phyloP scores from a whole-genome alignment of 2,888 invertebrate genomes.

The Lamproptera curius region DNA sequence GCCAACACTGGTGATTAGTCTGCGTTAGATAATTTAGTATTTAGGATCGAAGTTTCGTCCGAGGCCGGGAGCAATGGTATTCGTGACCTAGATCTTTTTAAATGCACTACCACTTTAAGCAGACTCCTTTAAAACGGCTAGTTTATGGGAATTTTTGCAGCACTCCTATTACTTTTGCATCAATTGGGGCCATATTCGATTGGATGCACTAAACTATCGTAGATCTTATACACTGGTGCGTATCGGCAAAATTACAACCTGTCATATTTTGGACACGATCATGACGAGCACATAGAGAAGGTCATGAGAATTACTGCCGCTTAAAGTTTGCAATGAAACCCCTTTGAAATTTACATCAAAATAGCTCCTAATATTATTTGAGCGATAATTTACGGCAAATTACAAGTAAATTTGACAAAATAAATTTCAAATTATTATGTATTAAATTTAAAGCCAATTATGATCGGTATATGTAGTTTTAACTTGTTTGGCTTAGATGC shows the following conservation, averaged over 20 bases:
- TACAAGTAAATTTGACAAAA: too few relatives aligned
- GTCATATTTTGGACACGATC: conserved; percentile 68
- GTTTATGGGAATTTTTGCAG: conserved; percentile 28
- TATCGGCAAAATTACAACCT: conserved; percentile 67
- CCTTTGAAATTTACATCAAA: conserved; percentile 3
- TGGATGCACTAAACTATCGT: conserved; percentile 26
- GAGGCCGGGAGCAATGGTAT: conserved; percentile 63
- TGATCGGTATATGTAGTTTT: too few relatives aligned
- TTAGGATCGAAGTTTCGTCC: conserved; percentile 63
- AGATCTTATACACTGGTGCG: conserved; percentile 38
- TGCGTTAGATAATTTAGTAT: conserved; percentile 69
- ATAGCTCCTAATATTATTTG: too few relatives aligned
- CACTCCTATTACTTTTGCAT: conserved; percentile 24
- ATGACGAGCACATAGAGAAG: conserved; percentile 58
- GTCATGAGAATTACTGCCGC: conserved; percentile 54
- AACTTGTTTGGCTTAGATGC: too few relatives aligned
- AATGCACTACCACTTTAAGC: conserved; percentile 43
- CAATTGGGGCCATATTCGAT: conserved; percentile 35
- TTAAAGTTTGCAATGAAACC: conserved; percentile 26
- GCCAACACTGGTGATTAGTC: conserved; percentile 58
- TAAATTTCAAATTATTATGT: too few relatives aligned
- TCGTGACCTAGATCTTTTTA: conserved; percentile 74
- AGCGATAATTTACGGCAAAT: too few relatives aligned
- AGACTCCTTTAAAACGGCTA: conserved; percentile 32
- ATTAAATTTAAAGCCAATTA: too few relatives aligned